Evolutionary conservation across 2,888 invertebrate genomes (phyloP).

Genomic region (Hirtodrosophila histrioides): DNA sequence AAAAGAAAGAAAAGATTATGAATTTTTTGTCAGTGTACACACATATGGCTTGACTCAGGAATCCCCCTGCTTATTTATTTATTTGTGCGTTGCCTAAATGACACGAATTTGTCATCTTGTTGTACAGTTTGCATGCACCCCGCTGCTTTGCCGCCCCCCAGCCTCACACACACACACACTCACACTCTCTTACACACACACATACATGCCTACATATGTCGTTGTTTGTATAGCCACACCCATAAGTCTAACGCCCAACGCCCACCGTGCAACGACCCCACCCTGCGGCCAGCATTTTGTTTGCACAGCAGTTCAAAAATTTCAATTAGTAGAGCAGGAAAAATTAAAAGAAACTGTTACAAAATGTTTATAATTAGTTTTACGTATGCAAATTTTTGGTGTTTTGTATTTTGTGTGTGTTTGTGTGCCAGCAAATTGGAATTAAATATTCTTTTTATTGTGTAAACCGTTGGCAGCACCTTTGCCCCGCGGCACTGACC

Average conservation of each 20-base stretch:
- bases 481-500: conserved; percentile 62
- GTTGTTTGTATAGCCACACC: conserved; percentile 68
- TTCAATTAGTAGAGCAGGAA: conserved; percentile 63
- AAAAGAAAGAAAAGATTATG: too few species aligned
- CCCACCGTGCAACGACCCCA: conserved; percentile 3
- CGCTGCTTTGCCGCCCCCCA: conserved; percentile 21
- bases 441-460: conserved; percentile 67
- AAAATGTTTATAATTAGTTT: conserved; percentile 75
- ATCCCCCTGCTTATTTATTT: conserved; percentile 67
- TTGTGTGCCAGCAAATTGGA: conserved; percentile 56
- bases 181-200: conserved; percentile 1
- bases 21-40: neutral
- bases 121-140: conserved; percentile 44
- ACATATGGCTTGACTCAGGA: conserved; percentile 28
- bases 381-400: conserved; percentile 69
- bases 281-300: conserved; percentile 46
- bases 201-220: conserved; percentile 60
- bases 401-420: conserved; percentile 1
- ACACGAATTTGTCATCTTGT: conserved; percentile 75
- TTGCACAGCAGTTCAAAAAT: conserved; percentile 71
- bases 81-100: conserved; percentile 58
- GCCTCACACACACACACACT: neutral
- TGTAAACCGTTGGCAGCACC: conserved; percentile 16
- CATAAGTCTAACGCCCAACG: conserved; percentile 29
- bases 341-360: conserved; percentile 48